Conservation (phyloP, 2,888 invertebrate species). For the Dendrolimus houi region DNA sequence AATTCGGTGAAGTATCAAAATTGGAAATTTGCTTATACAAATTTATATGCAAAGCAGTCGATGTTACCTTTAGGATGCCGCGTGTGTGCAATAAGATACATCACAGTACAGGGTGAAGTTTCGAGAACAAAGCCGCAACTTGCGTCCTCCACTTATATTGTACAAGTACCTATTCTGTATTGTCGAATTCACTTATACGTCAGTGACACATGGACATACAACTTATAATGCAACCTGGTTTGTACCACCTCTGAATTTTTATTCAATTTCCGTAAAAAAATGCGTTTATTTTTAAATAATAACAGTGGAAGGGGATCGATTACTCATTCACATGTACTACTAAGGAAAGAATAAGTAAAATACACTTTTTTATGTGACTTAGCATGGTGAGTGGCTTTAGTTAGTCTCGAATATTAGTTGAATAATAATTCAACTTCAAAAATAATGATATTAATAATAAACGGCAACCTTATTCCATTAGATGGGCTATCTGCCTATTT, state of each 20-base stretch:
- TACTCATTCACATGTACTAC: no score
- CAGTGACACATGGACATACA: constrained; percentile 28
- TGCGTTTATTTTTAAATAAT: no score
- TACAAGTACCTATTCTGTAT: constrained; percentile 53
- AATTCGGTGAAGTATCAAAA: constrained; percentile 4
- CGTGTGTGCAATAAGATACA: constrained; percentile 55
- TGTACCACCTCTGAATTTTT: no score
- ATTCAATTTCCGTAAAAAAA: no score
- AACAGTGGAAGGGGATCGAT: no score
- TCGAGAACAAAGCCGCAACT: constrained; percentile 64
- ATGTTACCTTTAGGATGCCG: constrained; percentile 26
- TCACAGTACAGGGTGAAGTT: constrained; percentile 53
- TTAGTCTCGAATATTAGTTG: not conserved
- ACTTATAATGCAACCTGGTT: no score
- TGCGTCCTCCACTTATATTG: constrained; percentile 46
- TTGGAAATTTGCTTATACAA: constrained; percentile 9
- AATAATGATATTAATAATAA: no score
- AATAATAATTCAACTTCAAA: not conserved
- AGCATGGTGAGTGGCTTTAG: no score
- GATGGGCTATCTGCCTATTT: no score
- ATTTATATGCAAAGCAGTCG: constrained; percentile 3
- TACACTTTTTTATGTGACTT: no score
- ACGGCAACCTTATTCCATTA: no score
- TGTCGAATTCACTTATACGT: constrained; percentile 63
- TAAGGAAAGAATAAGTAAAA: no score